Evolutionary conservation across 1,140 invertebrate species (phyloP).

Genomic region (Pararge aegeria): DNA sequence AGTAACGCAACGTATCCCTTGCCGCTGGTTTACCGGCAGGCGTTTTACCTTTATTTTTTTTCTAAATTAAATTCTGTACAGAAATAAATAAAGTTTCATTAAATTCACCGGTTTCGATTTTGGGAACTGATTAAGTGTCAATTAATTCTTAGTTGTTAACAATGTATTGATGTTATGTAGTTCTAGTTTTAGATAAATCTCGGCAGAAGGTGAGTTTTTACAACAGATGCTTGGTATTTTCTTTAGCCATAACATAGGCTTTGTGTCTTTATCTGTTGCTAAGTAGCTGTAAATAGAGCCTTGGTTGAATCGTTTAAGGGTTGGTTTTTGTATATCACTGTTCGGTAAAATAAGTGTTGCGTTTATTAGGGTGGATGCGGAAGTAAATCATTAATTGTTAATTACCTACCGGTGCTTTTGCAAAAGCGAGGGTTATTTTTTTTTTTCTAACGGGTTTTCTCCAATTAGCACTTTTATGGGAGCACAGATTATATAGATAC

Average conservation of each 20-base stretch:
- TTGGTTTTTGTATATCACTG: slow-evolving; percentile 14
- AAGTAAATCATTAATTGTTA: slow-evolving; percentile 3
- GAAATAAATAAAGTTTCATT: slow-evolving; percentile 25
- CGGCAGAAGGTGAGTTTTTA: slow-evolving; percentile 54
- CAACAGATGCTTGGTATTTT: slow-evolving; percentile 18
- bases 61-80: slow-evolving; percentile 27
- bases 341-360: slow-evolving; percentile 1
- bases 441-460: background rate
- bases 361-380: background rate
- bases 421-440: background rate
- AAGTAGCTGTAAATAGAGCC: slow-evolving; percentile 5
- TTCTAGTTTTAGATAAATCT: slow-evolving; percentile 48
- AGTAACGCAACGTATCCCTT: slow-evolving; percentile 54
- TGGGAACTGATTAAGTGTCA: slow-evolving; percentile 42
- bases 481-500: no score
- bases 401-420: background rate
- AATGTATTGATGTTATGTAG: slow-evolving; percentile 37
- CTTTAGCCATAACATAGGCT: slow-evolving; percentile 8
- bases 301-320: slow-evolving; percentile 1
- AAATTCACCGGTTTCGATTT: background rate
- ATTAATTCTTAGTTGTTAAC: slow-evolving; percentile 63
- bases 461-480: no score
- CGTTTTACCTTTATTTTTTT: slow-evolving; percentile 39
- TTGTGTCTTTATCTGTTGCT: slow-evolving; percentile 5
- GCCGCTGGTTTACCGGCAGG: slow-evolving; percentile 58